These are phyloP conservation scores for Aphelenchoides besseyi DNA, from an alignment of 1,140 invertebrate genomes.

Conservation along the genomic window DNA sequence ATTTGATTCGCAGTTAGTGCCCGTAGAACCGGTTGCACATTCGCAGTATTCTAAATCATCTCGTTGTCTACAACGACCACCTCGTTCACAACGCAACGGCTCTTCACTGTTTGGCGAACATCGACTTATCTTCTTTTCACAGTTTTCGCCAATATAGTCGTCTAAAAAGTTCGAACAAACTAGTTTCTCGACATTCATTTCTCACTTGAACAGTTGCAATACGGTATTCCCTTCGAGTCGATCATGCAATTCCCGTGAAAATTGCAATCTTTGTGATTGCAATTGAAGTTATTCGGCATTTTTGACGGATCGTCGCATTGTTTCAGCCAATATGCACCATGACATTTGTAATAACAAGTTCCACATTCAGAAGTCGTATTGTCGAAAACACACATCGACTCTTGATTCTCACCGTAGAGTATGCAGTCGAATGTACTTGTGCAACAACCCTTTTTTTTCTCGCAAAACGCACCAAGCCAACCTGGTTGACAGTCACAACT, in stretches of 20 bases:
- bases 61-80: slow-evolving; percentile 1
- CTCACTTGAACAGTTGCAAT: neutral
- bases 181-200: neutral
- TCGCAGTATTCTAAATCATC: neutral
- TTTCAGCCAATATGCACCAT: neutral
- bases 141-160: slow-evolving; percentile 8
- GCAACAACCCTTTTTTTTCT: neutral
- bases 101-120: neutral
- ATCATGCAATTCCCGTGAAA: neutral
- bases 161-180: neutral
- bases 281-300: neutral
- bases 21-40: neutral
- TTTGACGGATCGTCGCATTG: neutral
- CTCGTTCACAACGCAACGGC: neutral
- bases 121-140: neutral
- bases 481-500: neutral
- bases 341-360: slow-evolving; percentile 7
- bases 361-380: neutral
- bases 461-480: neutral
- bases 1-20: neutral
- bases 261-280: neutral
- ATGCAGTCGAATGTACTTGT: neutral
- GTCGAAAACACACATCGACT: neutral
- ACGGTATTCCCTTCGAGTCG: neutral
- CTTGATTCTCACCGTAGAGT: neutral